These are phyloP conservation scores for Drosophila auraria DNA, from an alignment of 1,140 invertebrate genomes.

Conservation along the genomic window DNA sequence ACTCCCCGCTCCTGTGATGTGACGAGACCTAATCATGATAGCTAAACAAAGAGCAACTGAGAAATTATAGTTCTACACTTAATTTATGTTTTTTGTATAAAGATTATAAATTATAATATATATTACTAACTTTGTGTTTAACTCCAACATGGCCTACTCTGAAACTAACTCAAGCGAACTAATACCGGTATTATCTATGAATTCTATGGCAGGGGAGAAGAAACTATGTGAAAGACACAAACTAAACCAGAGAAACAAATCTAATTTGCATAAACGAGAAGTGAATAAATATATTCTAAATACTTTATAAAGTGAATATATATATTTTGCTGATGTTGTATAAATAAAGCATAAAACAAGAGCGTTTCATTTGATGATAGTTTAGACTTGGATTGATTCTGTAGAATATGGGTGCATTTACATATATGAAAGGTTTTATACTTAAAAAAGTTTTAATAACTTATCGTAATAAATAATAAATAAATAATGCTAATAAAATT, in stretches of 20 bases:
- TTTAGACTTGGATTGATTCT: neutral
- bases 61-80: slow-evolving; percentile 44
- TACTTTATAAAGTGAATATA: slow-evolving; percentile 44
- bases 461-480: too few relatives aligned
- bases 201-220: slow-evolving; percentile 46
- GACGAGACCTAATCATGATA: slow-evolving; percentile 34
- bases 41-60: slow-evolving; percentile 29
- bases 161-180: slow-evolving; percentile 70
- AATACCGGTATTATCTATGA: slow-evolving; percentile 63
- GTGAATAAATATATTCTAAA: slow-evolving; percentile 41
- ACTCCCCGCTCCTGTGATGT: slow-evolving; percentile 47
- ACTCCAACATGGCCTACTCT: slow-evolving; percentile 47
- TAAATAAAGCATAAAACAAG: neutral
- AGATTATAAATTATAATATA: slow-evolving; percentile 54
- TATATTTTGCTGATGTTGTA: slow-evolving; percentile 54
- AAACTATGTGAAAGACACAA: slow-evolving; percentile 67
- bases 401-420: neutral
- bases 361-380: slow-evolving; percentile 12
- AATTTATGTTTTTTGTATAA: slow-evolving; percentile 67
- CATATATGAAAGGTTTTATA: neutral
- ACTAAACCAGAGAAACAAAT: slow-evolving; percentile 59
- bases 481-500: too few relatives aligned
- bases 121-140: slow-evolving; percentile 42
- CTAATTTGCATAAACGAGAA: slow-evolving; percentile 63
- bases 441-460: too few relatives aligned